These are phyloP conservation scores for Champsocephalus gunnari DNA, from an alignment of 2,797 vertebrate species.

Conservation along the genomic window DNA sequence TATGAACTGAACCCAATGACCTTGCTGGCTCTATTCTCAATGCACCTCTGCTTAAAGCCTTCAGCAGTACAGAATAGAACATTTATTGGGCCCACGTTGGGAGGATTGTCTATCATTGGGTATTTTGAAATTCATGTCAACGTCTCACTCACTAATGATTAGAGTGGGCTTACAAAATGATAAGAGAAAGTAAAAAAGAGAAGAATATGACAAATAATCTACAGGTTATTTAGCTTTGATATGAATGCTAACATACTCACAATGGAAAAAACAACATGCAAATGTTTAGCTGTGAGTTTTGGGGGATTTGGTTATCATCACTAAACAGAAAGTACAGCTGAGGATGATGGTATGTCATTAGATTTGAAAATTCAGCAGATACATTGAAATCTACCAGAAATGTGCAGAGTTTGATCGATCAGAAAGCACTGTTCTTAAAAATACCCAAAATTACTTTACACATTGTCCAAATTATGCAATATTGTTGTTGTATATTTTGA, in stretches of 20 bases:
- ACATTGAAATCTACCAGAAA: no score
- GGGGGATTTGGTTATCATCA: not conserved
- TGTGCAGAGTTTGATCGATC: no score
- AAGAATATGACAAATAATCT: not conserved
- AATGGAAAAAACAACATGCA: not conserved
- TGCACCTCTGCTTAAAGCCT: not conserved
- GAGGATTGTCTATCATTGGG: conserved; percentile 12
- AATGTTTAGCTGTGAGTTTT: not conserved
- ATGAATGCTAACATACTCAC: not conserved
- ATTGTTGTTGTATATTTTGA: no score
- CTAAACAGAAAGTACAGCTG: not conserved
- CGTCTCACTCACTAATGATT: not conserved
- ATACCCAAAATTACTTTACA: no score
- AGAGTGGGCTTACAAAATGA: not conserved
- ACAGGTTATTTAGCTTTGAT: not conserved
- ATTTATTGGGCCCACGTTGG: not conserved
- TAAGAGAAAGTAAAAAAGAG: not conserved
- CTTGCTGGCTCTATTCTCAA: not conserved
- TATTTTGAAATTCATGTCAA: conserved; percentile 5
- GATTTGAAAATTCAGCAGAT: no score
- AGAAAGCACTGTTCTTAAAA: no score
- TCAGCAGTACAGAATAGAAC: not conserved
- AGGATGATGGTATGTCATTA: not conserved
- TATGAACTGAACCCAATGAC: conserved; percentile 6
- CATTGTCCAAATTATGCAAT: no score